Base-by-base conservation (phyloP, 2,797 vertebrate species). In the Scolopax rusticola region DNA sequence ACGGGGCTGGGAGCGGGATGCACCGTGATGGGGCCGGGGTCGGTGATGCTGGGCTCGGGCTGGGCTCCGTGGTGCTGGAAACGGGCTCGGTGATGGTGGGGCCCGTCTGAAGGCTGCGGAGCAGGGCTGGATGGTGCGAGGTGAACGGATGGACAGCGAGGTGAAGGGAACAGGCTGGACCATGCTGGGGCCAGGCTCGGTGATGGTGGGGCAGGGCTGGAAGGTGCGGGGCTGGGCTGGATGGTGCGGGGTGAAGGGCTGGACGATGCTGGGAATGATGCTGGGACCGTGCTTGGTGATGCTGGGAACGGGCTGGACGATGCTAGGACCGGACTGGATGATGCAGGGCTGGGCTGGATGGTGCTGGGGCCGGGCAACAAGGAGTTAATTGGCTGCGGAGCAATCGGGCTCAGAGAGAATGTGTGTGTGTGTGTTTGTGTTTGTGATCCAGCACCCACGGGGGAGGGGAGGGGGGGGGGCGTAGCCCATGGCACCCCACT, bases 361-460 rank as follows among this genome's bases (percentile, higher is more conserved):
- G 19, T 45, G 45, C 45, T 45, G 45, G 45, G 45, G 43, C 18
- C 36, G 33, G 60, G 75, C 70, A 61, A 11, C n/a, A 41, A 94
- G 56, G 92, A 81, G 86, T 92, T 95, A 84, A 87, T 51, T 1
- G 70, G 70, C 70, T 92, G 89, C 70, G 32, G 70, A 77, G 64
- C 78, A 25, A 14, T 14, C 12, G 32, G 36, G 71, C 57, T 74
- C 13, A 11, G 56, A 8, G 53, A 3, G 53, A 48, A 47, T 47
- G 15, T 43, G 15, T 47, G 28, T 6, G 74, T 27, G 23, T 21
- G 45, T 25, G 64, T 28, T 38, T 53, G 68, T 19, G 57, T 27
- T 51, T 8, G 36, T 6, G 65, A n/a, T 50, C 68, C 68, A 6
- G 75, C 70, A 65, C 80, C 60, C 70, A 41, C 53, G 12, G 27